Evolutionary conservation across 2,113 vertebrate genomes (phyloP).

Genomic region (Condylura cristata): DNA sequence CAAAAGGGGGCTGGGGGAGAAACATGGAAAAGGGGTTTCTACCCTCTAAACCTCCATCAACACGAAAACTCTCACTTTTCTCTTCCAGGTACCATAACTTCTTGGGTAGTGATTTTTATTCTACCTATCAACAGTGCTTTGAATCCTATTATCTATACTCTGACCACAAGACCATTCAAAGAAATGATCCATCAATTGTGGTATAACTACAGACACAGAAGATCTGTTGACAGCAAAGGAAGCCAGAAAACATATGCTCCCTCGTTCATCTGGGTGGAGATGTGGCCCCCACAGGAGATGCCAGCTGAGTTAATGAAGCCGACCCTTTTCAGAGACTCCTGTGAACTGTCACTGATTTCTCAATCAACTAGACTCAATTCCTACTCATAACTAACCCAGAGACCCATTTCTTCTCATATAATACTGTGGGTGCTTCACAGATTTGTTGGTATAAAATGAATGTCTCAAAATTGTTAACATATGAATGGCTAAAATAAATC

Average conservation of each 20-base stretch:
- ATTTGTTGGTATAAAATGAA: constrained; percentile 53
- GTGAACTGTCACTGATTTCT: constrained; percentile 82
- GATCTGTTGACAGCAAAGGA: constrained; percentile 85
- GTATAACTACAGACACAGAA: constrained; percentile 93
- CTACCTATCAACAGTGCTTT: constrained; percentile 98
- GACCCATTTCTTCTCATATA: background rate
- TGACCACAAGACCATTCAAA: constrained; percentile 97
- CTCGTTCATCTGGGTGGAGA: constrained; percentile 94
- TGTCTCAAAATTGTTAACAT: background rate
- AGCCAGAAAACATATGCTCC: constrained; percentile 86
- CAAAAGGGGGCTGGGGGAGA: background rate
- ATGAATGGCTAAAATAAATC: background rate
- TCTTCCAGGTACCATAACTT: constrained; percentile 93
- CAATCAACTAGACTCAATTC: constrained; percentile 82
- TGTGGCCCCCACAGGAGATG: constrained; percentile 92
- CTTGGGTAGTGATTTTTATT: constrained; percentile 99
- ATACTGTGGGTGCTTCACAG: constrained; percentile 30
- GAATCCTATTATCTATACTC: constrained; percentile 97
- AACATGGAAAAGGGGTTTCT: background rate
- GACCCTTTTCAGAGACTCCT: constrained; percentile 80
- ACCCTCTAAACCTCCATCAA: background rate
- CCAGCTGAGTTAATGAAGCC: constrained; percentile 83
- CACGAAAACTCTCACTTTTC: constrained; percentile 61
- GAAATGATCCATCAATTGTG: constrained; percentile 96
- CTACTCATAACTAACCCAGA: constrained; percentile 71